These are phyloP conservation scores for Deladenus siricidicola DNA, from an alignment of 2,888 invertebrate genomes.

Conservation along the genomic window DNA sequence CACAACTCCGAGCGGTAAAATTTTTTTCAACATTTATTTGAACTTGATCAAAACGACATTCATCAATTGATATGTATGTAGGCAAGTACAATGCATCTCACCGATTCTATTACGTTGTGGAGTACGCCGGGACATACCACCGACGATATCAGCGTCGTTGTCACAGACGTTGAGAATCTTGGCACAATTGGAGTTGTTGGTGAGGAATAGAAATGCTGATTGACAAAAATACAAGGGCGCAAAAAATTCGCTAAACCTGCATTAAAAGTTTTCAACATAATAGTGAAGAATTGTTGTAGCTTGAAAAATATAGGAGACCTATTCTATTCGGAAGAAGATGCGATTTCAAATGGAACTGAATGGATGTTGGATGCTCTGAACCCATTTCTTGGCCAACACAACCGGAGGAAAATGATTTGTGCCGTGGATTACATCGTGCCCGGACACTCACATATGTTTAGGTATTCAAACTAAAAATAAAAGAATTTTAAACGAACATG, in stretches of 20 bases:
- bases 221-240: neutral
- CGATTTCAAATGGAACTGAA: slow-evolving; percentile 30
- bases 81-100: slow-evolving; percentile 39
- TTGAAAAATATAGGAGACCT: slow-evolving; percentile 37
- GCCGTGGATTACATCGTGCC: slow-evolving; percentile 55
- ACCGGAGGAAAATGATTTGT: slow-evolving; percentile 39
- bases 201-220: slow-evolving; percentile 11
- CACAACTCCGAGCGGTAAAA: slow-evolving; percentile 31
- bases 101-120: slow-evolving; percentile 45
- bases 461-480: no score
- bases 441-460: slow-evolving; percentile 56
- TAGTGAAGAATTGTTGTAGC: neutral
- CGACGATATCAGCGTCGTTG: slow-evolving; percentile 44
- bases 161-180: slow-evolving; percentile 37
- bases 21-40: neutral
- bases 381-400: slow-evolving; percentile 32
- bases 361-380: slow-evolving; percentile 48
- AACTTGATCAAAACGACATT: neutral
- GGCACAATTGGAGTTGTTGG: slow-evolving; percentile 44
- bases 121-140: slow-evolving; percentile 49
- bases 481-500: no score
- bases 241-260: no score
- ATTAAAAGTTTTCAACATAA: neutral
- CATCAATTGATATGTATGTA: slow-evolving; percentile 16
- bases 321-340: slow-evolving; percentile 44